phyloP scores from a whole-genome alignment of 1,140 invertebrate genomes.

The Diachasma alloeum region DNA sequence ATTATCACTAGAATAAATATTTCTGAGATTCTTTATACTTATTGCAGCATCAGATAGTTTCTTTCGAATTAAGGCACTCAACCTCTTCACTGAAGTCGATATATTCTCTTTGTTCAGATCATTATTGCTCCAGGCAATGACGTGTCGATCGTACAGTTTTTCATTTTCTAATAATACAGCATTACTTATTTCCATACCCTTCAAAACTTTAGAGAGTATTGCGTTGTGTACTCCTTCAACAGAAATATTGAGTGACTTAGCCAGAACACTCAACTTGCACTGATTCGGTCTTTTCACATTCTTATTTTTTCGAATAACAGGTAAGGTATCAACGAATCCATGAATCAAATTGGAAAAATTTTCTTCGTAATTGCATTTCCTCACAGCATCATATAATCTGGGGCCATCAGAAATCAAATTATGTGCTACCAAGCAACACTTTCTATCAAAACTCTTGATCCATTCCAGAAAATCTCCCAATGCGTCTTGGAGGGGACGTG shows the following conservation, averaged over 20 bases:
- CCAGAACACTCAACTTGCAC: constrained; percentile 15
- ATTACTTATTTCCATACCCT: background rate
- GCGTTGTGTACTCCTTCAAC: constrained; percentile 15
- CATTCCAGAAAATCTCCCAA: constrained; percentile 12
- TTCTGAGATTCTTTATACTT: too few species aligned
- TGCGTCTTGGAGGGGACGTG: background rate
- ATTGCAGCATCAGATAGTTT: too few species aligned
- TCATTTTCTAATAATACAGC: constrained; percentile 1
- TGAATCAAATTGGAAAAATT: constrained; percentile 1
- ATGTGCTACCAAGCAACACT: background rate
- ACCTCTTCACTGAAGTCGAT: too few species aligned
- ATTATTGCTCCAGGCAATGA: background rate
- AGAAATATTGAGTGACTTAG: constrained; percentile 18
- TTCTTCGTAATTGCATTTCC: background rate
- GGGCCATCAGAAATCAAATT: constrained; percentile 20
- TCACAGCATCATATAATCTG: constrained; percentile 7
- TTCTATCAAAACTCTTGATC: constrained; percentile 9
- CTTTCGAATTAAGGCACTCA: too few species aligned
- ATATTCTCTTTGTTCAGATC: background rate
- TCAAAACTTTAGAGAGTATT: constrained; percentile 8
- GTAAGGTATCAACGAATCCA: constrained; percentile 20
- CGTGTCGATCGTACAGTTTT: background rate
- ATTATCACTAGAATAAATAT: too few species aligned
- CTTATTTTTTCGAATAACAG: background rate
- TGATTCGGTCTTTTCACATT: background rate